Percentiles rank a stretch among this genome's conserved stretches.
These are phyloP conservation scores for Phalangium opilio DNA, from an alignment of 2,888 invertebrate genomes.

Conservation along the genomic window DNA sequence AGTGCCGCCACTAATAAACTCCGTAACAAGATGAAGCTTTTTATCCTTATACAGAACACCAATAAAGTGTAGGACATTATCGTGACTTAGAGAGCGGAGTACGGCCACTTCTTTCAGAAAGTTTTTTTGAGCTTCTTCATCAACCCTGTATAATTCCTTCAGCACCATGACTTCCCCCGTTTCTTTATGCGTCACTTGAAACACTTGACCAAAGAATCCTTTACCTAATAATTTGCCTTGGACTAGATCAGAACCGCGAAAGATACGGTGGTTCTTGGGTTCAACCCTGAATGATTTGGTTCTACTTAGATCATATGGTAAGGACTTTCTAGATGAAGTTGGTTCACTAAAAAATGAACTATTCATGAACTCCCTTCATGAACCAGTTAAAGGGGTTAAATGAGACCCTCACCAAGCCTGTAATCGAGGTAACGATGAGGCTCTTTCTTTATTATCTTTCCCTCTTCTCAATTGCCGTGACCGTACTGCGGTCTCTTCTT, in stretches of 20 bases:
- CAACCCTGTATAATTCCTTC: slow-evolving; percentile 79
- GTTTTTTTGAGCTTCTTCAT: slow-evolving; percentile 84
- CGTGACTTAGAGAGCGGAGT: slow-evolving; percentile 68
- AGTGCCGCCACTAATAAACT: slow-evolving; percentile 82
- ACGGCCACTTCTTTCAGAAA: slow-evolving; percentile 93
- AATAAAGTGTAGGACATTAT: slow-evolving; percentile 76
- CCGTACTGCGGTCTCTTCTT: slow-evolving; percentile 38
- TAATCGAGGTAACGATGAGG: slow-evolving; percentile 69
- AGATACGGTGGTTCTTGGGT: slow-evolving; percentile 52
- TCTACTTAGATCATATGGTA: slow-evolving; percentile 54
- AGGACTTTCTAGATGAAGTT: slow-evolving; percentile 10
- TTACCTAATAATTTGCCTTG: slow-evolving; percentile 73
- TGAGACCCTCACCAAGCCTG: slow-evolving; percentile 37
- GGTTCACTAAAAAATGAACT: slow-evolving; percentile 9
- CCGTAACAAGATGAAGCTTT: slow-evolving; percentile 76
- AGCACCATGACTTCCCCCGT: slow-evolving; percentile 90
- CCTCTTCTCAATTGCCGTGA: slow-evolving; percentile 32
- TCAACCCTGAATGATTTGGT: slow-evolving; percentile 75
- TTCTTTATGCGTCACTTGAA: slow-evolving; percentile 64
- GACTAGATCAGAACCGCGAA: slow-evolving; percentile 76
- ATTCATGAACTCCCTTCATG: too few relatives aligned
- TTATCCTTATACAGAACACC: slow-evolving; percentile 87
- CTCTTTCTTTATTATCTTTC: slow-evolving; percentile 42
- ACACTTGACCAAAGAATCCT: slow-evolving; percentile 79
- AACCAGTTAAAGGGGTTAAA: background rate